A percentile compares a stretch with the other conserved stretches of the same genome.
Conservation (phyloP, 2,113 vertebrate species). For the Nicator chloris region DNA sequence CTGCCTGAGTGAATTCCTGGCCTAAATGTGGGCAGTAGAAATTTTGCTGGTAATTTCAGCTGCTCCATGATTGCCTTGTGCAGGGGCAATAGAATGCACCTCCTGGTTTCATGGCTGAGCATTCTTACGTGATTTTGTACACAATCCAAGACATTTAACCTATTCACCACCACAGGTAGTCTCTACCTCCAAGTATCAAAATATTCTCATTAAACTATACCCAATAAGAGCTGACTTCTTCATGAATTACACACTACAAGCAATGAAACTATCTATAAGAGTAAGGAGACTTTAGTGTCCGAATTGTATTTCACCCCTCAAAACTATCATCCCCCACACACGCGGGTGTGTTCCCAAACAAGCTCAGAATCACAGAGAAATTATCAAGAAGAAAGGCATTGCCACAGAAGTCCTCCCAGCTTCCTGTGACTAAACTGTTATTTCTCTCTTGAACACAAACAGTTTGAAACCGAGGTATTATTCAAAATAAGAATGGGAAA, state of each 20-base stretch:
- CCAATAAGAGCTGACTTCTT: not conserved
- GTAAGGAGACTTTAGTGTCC: not conserved
- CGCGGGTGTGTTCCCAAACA: not conserved
- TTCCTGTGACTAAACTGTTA: not conserved
- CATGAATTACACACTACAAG: not conserved
- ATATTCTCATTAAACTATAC: not conserved
- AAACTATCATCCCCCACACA: not conserved
- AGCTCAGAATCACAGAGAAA: not conserved
- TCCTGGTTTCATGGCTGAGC: not conserved
- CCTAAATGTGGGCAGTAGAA: not conserved
- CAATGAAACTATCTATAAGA: not conserved
- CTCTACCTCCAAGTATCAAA: not conserved
- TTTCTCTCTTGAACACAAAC: not conserved
- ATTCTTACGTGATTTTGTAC: not conserved
- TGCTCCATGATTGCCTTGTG: not conserved
- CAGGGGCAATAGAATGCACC: not conserved
- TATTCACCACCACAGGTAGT: not conserved
- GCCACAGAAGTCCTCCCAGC: not conserved
- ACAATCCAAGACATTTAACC: not conserved
- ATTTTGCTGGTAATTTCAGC: not conserved
- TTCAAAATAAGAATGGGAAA: not conserved
- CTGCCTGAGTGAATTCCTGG: not conserved
- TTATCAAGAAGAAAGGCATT: not conserved
- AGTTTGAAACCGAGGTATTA: not conserved
- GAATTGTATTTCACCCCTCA: not conserved